Evolutionary conservation across 2,797 vertebrate species (phyloP).

Genomic region (Gymnothorax reevesii): DNA sequence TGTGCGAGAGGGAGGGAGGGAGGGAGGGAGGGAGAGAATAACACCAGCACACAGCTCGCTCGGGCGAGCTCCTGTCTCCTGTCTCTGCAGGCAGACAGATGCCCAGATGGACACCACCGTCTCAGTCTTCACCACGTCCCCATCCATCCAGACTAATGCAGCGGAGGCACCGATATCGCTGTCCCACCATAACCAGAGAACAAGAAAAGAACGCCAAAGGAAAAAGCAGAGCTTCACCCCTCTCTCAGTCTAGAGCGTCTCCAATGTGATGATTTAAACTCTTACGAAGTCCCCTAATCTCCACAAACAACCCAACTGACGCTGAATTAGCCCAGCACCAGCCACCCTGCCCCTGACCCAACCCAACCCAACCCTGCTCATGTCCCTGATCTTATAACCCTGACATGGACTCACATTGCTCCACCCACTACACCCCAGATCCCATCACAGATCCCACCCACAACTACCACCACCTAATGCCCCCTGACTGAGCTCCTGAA

Average conservation of each 20-base stretch:
- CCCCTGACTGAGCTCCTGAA: too few relatives aligned
- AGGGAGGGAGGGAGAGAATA: conserved; percentile 20
- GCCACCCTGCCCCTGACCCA: too few relatives aligned
- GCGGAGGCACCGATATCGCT: neutral
- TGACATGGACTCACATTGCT: too few relatives aligned
- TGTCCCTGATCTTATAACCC: too few relatives aligned
- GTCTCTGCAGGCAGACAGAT: too few relatives aligned
- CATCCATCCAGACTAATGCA: neutral
- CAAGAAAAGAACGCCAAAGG: neutral
- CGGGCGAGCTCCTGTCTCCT: neutral
- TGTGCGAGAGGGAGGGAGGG: conserved; percentile 52
- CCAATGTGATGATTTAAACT: neutral
- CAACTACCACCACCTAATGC: too few relatives aligned
- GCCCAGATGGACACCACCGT: too few relatives aligned
- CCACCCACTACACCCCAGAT: too few relatives aligned
- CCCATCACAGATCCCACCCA: too few relatives aligned
- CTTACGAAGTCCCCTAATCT: neutral
- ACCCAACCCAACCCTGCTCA: neutral
- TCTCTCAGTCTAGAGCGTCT: neutral
- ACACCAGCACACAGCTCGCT: neutral
- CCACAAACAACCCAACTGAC: neutral
- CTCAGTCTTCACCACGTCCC: too few relatives aligned
- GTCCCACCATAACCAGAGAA: neutral
- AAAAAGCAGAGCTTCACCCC: neutral
- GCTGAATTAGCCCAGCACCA: too few relatives aligned